A percentile compares a stretch with the other conserved stretches of the same genome.
Conservation (phyloP, 2,113 vertebrate species). For the Hyla sarda region DNA sequence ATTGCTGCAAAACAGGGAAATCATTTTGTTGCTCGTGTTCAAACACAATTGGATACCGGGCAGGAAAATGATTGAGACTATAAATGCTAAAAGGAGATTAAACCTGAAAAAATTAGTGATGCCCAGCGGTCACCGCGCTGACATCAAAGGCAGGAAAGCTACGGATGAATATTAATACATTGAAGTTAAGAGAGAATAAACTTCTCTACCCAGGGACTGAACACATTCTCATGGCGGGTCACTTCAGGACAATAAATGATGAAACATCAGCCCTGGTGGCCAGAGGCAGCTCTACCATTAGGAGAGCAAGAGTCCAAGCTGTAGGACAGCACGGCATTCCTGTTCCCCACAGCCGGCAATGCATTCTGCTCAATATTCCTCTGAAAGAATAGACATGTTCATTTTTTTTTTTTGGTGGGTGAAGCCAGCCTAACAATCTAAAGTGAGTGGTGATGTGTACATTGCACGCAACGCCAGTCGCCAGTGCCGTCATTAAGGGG, state of each 20-base stretch:
- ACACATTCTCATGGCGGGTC: neutral
- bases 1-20: constrained; percentile 14
- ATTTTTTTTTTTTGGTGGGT: too few relatives aligned
- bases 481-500: too few relatives aligned
- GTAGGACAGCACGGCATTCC: too few relatives aligned
- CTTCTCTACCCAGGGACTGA: neutral
- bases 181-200: neutral
- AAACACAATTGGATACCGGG: neutral
- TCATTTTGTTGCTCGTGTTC: neutral
- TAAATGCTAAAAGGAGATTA: neutral
- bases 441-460: too few relatives aligned
- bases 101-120: neutral
- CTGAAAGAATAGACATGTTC: too few relatives aligned
- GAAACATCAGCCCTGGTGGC: neutral
- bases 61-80: neutral
- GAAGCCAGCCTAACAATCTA: too few relatives aligned
- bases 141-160: neutral
- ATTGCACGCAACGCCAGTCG: too few relatives aligned
- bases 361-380: too few relatives aligned
- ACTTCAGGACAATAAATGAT: neutral
- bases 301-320: too few relatives aligned
- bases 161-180: neutral
- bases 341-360: too few relatives aligned
- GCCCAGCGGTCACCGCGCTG: neutral
- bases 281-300: too few relatives aligned